Percentiles rank a stretch among this genome's conserved stretches.
Evolutionary conservation across 2,888 invertebrate species (phyloP).

Genomic region (Leucozona laternaria): DNA sequence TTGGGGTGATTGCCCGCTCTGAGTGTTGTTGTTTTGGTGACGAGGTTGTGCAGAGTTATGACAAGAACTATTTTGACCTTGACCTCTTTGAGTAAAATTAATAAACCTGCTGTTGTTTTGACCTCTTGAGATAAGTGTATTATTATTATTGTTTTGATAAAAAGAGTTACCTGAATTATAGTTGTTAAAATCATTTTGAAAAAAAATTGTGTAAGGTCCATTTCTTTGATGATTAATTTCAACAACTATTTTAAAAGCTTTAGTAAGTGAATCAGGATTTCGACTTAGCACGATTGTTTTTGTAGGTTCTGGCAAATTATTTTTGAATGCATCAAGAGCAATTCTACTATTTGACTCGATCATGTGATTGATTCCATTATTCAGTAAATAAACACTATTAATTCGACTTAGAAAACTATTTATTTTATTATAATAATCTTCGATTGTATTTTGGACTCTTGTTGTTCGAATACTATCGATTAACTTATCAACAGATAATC

Average conservation of each 20-base stretch:
- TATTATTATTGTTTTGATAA: background rate
- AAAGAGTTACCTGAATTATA: background rate
- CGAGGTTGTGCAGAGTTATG: background rate
- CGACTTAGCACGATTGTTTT: constrained; percentile 36
- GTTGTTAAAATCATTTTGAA: background rate
- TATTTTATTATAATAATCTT: constrained; percentile 43
- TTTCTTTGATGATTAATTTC: constrained; percentile 11
- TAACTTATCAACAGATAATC: constrained; percentile 1
- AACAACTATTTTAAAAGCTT: constrained; percentile 27
- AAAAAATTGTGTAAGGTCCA: constrained; percentile 1
- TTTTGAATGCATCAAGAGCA: constrained; percentile 45
- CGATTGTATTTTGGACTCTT: background rate
- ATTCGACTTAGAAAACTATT: constrained; percentile 30
- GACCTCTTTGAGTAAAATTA: background rate
- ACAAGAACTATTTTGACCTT: background rate
- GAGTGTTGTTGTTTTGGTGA: background rate
- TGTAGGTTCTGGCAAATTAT: constrained; percentile 20
- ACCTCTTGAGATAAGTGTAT: background rate
- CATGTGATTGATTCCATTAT: background rate
- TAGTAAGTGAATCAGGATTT: constrained; percentile 24
- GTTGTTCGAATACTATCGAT: constrained; percentile 32
- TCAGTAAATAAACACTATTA: constrained; percentile 10
- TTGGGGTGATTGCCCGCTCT: background rate
- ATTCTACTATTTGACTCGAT: constrained; percentile 40
- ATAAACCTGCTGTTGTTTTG: background rate